Conservation (phyloP, 2,113 vertebrate genomes). For the Pomatorhinus ruficollis region DNA sequence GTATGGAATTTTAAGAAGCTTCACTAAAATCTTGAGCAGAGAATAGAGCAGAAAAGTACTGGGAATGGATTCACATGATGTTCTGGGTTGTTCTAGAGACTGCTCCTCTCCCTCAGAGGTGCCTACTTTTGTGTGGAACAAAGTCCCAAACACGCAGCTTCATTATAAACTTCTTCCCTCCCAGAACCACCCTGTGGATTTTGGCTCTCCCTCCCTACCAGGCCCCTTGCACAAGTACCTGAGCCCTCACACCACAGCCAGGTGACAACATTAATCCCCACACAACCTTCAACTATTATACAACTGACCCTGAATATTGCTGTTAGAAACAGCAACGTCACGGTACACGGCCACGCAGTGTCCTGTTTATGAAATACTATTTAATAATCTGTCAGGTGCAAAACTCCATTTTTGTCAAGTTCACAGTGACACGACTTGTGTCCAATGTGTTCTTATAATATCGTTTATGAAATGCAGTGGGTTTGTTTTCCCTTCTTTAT, state of each 20-base stretch:
- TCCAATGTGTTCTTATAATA: background rate
- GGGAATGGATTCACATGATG: background rate
- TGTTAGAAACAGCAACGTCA: background rate
- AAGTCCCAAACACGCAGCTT: background rate
- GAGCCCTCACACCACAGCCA: background rate
- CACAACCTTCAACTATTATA: background rate
- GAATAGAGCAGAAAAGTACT: background rate
- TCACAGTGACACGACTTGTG: background rate
- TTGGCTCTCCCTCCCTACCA: background rate
- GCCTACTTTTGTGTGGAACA: background rate
- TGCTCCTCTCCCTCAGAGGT: background rate
- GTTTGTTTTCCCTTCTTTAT: background rate
- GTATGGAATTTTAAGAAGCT: background rate
- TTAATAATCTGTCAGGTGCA: background rate
- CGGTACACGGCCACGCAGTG: fast-evolving
- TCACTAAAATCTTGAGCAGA: background rate
- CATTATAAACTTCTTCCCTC: background rate
- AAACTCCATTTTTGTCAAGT: background rate
- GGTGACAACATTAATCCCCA: background rate
- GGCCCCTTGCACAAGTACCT: background rate
- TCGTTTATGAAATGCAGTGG: background rate
- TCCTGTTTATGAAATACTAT: background rate
- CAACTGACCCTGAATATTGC: background rate
- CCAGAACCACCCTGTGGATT: fast-evolving
- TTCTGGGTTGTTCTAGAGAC: background rate